These are phyloP conservation scores for Clavelina lepadiformis DNA, from an alignment of 23 tunicate species.

Conservation along the genomic window DNA sequence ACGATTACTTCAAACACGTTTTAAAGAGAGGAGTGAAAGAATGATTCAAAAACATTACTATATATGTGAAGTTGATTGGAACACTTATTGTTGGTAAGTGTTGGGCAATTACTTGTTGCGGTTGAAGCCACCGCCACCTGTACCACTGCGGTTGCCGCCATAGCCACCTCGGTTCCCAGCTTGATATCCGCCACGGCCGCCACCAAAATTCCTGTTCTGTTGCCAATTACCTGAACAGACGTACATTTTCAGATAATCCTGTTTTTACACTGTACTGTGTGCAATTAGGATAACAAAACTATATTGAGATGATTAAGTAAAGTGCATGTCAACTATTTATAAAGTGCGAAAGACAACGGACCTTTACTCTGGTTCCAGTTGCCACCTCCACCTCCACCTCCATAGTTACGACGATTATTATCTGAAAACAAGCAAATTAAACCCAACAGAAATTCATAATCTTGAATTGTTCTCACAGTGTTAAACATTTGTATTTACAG, in stretches of 20 bases:
- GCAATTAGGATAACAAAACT: not conserved
- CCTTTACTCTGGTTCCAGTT: slow-evolving; percentile 20
- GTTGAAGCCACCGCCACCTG: slow-evolving; percentile 18
- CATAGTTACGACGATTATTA: slow-evolving; percentile 26
- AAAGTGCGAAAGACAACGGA: not conserved
- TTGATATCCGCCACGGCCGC: slow-evolving; percentile 9
- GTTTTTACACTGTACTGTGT: not conserved
- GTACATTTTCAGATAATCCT: too few species aligned
- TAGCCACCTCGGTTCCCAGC: slow-evolving; percentile 41
- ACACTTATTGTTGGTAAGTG: not conserved
- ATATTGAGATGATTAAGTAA: not conserved
- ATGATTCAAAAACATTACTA: too few species aligned
- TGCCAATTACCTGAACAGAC: slow-evolving; percentile 20
- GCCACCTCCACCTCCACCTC: slow-evolving; percentile 58
- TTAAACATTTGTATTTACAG: too few species aligned
- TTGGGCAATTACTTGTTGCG: not conserved
- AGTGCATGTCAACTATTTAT: not conserved
- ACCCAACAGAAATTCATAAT: too few species aligned
- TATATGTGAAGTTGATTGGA: too few species aligned
- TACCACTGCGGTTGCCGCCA: slow-evolving; percentile 28
- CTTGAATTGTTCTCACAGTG: too few species aligned
- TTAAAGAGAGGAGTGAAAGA: too few species aligned
- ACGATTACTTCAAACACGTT: slow-evolving; percentile 11
- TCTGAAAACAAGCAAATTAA: slow-evolving; percentile 3
- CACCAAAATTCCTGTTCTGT: slow-evolving; percentile 24